phyloP scores from a whole-genome alignment of 2,888 invertebrate genomes.

The Phlogophora meticulosa region DNA sequence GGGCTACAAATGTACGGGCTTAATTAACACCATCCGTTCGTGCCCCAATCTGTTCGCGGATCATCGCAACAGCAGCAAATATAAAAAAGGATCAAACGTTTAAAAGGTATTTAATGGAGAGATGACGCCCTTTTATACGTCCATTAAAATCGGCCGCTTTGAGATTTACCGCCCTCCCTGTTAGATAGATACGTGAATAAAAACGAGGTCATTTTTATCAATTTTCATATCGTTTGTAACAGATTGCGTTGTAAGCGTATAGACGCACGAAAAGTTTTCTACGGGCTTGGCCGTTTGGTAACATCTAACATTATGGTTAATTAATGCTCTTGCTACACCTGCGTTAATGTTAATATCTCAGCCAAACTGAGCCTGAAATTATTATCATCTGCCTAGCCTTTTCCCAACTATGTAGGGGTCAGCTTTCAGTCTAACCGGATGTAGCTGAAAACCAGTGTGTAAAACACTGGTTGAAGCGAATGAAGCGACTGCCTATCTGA shows the following conservation, averaged over 20 bases:
- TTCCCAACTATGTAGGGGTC: too few relatives aligned
- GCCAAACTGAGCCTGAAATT: too few relatives aligned
- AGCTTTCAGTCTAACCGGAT: too few relatives aligned
- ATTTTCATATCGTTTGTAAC: conserved; percentile 84
- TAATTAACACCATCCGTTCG: conserved; percentile 83
- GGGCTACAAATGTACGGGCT: conserved; percentile 71
- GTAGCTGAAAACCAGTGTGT: too few relatives aligned
- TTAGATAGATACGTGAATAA: conserved; percentile 81
- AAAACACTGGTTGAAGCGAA: too few relatives aligned
- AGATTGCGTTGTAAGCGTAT: conserved; percentile 72
- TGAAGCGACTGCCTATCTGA: too few relatives aligned
- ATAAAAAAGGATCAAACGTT: conserved; percentile 91
- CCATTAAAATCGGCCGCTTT: conserved; percentile 89
- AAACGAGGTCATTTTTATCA: conserved; percentile 80
- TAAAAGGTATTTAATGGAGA: conserved; percentile 91
- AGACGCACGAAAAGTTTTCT: conserved; percentile 53
- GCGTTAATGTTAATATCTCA: background rate
- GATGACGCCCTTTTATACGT: conserved; percentile 89
- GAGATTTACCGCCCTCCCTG: conserved; percentile 83
- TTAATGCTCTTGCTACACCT: too few relatives aligned
- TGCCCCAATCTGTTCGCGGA: conserved; percentile 83
- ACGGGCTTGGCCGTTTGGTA: conserved; percentile 47
- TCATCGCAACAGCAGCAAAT: conserved; percentile 87
- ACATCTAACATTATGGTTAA: conserved; percentile 38
- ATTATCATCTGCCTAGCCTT: too few relatives aligned